Base-by-base conservation (phyloP, 2,797 vertebrate species). In the Malacoraja senta region DNA sequence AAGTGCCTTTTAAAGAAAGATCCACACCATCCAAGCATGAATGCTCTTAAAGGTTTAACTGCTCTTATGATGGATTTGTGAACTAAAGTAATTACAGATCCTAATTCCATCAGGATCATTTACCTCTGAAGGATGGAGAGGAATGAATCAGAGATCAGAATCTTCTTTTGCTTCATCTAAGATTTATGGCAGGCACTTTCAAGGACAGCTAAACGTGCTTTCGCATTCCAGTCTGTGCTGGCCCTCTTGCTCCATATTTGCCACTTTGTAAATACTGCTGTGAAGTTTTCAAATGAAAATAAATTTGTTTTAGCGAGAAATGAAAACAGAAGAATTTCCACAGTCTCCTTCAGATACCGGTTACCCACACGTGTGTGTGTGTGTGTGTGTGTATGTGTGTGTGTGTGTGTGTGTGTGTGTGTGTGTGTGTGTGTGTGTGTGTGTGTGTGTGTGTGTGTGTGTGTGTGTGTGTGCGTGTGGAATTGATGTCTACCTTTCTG, bases 111-210 rank as follows among this genome's bases (percentile, higher is more conserved):
- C 94, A 95, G 94, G 93, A 95, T 95, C 95, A 96, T 95, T 95
- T 95, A 95, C 19, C 9, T 95, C 95, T 95, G 94, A 96, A 95
- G 94, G 94, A 94, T 93, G 94, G 63, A 95, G 95, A 95, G 95
- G 94, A 96, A 95, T 95, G 95, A 95, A 95, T 94, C 94, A 95
- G 95, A 96, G 94, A 96, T 96, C 95, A 95, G 95, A 96, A 95
- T 95, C 4, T 1, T 95, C 94, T 96, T 96, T 96, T 94, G 78
- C 94, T 95, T 96, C 95, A 96, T 96, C 86, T 93, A 96, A 96
- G 95, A 96, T 96, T 96, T 95, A 96, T 96, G 93, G 94, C 12
- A 91, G 86, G 83, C 94, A 94, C 93, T 96, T 96, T 96, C 95
- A 96, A 96, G 95, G 94, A 80, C 94, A 96, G 94, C 94, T 93